These are phyloP conservation scores for Colius striatus DNA, from an alignment of 2,113 vertebrate genomes.

Conservation along the genomic window DNA sequence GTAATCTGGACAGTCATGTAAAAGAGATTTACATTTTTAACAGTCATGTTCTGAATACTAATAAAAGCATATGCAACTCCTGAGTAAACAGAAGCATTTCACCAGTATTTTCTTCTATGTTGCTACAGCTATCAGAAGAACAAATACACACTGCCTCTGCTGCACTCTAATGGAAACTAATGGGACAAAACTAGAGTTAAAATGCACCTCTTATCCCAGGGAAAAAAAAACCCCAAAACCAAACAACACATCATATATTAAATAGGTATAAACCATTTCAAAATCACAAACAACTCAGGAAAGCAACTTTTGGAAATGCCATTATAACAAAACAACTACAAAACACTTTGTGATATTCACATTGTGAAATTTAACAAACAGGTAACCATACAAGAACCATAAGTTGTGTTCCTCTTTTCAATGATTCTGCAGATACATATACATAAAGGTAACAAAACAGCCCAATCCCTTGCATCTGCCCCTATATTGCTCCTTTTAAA, in stretches of 20 bases:
- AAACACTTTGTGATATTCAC: not conserved
- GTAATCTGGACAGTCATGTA: not conserved
- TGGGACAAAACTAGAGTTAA: not conserved
- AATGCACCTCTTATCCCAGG: not conserved
- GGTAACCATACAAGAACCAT: accelerated
- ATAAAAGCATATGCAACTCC: not conserved
- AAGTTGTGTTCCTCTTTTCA: not conserved
- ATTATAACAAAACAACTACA: not conserved
- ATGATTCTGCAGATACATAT: not conserved
- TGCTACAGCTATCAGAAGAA: not conserved
- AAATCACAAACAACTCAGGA: not conserved
- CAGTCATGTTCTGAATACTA: not conserved
- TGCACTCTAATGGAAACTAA: not conserved
- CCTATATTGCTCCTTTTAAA: not conserved
- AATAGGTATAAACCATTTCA: not conserved
- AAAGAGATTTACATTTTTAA: not conserved
- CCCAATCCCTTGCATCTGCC: too few relatives aligned
- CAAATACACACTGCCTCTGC: not conserved
- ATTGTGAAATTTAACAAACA: not conserved
- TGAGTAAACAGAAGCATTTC: not conserved
- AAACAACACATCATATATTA: not conserved
- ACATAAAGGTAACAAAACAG: not conserved
- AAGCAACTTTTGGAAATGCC: not conserved
- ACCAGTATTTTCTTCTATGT: not conserved
- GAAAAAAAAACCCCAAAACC: not conserved